Base-by-base conservation (phyloP, 2,113 vertebrate species). In the Thamnophis sirtalis region DNA sequence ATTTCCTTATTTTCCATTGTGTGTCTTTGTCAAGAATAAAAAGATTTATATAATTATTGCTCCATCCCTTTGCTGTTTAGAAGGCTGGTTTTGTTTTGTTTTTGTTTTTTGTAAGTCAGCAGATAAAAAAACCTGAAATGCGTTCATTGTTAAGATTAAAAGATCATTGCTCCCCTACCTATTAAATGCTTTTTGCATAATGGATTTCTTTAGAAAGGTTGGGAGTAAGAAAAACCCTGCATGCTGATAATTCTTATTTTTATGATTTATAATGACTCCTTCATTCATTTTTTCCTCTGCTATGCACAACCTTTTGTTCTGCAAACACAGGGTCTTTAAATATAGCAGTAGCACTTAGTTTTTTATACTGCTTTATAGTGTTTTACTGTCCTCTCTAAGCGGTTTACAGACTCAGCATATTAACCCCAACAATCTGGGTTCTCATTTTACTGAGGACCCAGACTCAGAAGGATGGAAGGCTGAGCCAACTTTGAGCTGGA, bases 1-100 rank as follows among this genome's bases (percentile, higher is more conserved):
- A 98, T 98, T 97, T 95, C 95, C 96, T 97, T 96, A 94, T 94
- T 96, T 96, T 95, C 93, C 96, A 96, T 96, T 98, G 96, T 98
- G 97, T 98, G 97, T 97, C 97, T 98, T 97, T 97, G 97, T 97
- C 97, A 98, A 97, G 97, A 98, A 97, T 95, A 96, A 97, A 96
- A 96, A 98, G 97, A 98, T 98, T 98, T 98, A 98, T 98, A 97
- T 98, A 98, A 98, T 98, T 98, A 98, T 97, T 95, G 96, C 96
- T 97, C 96, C 96, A 96, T 97, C 97, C 97, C 97, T 98, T 98
- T 98, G 97, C 97, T 97, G 97, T 96, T 96, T 92, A 96, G 96
- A 97, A 97, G 96, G 97, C 97, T 94, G 73, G 17, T 80, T 43
- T 80, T 80, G 7, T 43, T 43, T 38, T 80, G 38, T 17, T 43